phyloP scores from a whole-genome alignment of 2,888 invertebrate species.

The Caenorhabditis plicata region DNA sequence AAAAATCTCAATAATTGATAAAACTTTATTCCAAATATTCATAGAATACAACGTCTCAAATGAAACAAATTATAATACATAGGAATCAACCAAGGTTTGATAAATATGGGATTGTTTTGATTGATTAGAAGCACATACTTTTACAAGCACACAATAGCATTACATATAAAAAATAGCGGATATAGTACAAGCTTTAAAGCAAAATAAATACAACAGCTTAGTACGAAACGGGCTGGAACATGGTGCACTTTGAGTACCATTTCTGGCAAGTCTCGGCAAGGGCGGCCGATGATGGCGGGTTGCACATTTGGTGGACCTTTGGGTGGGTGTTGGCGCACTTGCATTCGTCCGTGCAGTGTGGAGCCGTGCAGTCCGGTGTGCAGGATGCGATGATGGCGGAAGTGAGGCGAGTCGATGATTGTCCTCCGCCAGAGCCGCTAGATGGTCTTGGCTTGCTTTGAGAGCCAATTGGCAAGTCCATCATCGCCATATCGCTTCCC shows the following conservation, averaged over 20 bases:
- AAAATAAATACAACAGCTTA: too few relatives aligned
- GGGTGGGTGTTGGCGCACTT: constrained; percentile 57
- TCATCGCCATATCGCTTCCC: constrained; percentile 36
- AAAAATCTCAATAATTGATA: too few relatives aligned
- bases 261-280: constrained; percentile 52
- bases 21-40: too few relatives aligned
- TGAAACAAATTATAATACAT: too few relatives aligned
- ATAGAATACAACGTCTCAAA: too few relatives aligned
- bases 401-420: constrained; percentile 33
- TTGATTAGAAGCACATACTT: too few relatives aligned
- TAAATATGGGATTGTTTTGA: too few relatives aligned
- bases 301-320: constrained; percentile 58
- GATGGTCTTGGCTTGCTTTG: constrained; percentile 19
- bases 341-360: constrained; percentile 54
- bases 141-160: too few relatives aligned
- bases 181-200: too few relatives aligned
- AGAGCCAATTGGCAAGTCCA: constrained; percentile 44
- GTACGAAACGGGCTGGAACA: constrained; percentile 55
- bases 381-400: constrained; percentile 51
- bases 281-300: constrained; percentile 53
- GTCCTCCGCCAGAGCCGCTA: too few relatives aligned
- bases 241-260: constrained; percentile 60
- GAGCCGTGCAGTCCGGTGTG: constrained; percentile 54
- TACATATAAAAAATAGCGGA: too few relatives aligned
- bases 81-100: too few relatives aligned